phyloP scores from a whole-genome alignment of 2,888 invertebrate species.

The Bugula neritina region DNA sequence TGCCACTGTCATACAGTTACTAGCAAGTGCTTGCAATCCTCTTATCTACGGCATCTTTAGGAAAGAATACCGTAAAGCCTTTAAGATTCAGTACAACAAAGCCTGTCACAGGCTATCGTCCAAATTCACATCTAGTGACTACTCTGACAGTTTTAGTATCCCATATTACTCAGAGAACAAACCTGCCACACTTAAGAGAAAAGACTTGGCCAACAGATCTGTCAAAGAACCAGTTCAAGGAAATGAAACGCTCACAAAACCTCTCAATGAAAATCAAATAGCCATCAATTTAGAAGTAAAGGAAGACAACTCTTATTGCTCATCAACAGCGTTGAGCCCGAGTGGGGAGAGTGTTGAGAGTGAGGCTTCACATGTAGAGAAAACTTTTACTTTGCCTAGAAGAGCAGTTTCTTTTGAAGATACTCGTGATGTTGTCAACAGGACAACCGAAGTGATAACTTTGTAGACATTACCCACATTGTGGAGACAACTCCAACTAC shows the following conservation, averaged over 20 bases:
- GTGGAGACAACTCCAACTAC: not conserved
- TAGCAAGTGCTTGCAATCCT: constrained; percentile 48
- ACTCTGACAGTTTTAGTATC: not conserved
- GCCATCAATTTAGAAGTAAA: not conserved
- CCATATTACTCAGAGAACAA: constrained; percentile 5
- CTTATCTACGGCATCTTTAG: constrained; percentile 50
- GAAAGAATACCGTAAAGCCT: constrained; percentile 42
- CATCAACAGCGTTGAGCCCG: not conserved
- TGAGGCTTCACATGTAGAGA: not conserved
- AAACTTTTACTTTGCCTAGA: not conserved
- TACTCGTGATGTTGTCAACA: not conserved
- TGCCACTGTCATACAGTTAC: constrained; percentile 43
- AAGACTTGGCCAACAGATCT: not conserved
- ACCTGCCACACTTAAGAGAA: not conserved
- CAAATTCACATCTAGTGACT: constrained; percentile 15
- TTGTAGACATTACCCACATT: not conserved
- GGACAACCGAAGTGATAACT: not conserved
- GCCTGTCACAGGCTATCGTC: constrained; percentile 1
- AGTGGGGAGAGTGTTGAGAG: not conserved
- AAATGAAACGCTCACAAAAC: not conserved
- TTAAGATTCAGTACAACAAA: constrained; percentile 28
- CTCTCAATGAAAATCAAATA: not conserved
- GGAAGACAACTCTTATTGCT: not conserved
- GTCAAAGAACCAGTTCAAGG: not conserved
- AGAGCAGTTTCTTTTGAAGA: constrained; percentile 2